These are phyloP conservation scores for Halocynthia roretzi DNA, from an alignment of 23 tunicate species.

Conservation along the genomic window DNA sequence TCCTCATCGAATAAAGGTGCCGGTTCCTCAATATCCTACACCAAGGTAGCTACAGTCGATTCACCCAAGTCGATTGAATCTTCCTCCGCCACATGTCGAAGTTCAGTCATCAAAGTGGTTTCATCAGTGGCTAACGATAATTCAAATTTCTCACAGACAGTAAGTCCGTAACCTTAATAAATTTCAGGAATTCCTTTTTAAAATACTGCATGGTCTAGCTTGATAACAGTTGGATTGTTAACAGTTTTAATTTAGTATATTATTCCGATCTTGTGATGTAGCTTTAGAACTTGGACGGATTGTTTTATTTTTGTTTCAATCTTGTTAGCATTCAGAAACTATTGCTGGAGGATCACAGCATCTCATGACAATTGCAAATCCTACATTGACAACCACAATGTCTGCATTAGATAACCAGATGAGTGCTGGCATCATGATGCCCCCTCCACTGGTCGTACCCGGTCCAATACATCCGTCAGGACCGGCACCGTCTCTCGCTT, in stretches of 20 bases:
- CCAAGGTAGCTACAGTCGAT: no score
- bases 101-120: slow-evolving; percentile 11
- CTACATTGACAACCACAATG: neutral
- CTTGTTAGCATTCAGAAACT: no score
- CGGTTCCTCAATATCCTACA: no score
- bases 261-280: no score
- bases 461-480: neutral
- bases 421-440: neutral
- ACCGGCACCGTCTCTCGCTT: neutral
- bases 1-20: neutral
- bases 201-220: no score
- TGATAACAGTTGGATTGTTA: neutral
- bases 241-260: neutral
- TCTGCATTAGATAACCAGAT: neutral
- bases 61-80: no score
- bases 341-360: neutral
- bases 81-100: neutral
- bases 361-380: neutral
- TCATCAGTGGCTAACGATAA: slow-evolving; percentile 3
- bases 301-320: no score
- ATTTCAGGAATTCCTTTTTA: no score
- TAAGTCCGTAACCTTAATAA: neutral
- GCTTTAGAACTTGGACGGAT: no score
- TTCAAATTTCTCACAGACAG: neutral
- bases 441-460: neutral